Conservation (phyloP, 2,888 invertebrate genomes). For the Myopa testacea region DNA sequence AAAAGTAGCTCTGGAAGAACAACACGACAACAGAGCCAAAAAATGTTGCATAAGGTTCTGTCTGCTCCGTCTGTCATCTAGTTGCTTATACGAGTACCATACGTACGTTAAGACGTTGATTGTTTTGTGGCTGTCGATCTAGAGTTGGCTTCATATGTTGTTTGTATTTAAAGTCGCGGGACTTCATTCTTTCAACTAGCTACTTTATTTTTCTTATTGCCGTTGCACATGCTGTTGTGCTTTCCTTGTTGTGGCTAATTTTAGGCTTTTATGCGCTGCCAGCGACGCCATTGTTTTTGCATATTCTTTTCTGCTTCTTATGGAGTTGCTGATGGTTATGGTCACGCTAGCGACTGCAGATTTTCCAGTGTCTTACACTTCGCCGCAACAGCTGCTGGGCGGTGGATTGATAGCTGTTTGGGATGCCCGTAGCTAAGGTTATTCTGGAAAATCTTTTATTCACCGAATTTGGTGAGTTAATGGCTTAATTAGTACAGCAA, state of each 20-base stretch:
- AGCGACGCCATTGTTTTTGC: constrained; percentile 48
- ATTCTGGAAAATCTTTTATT: no score
- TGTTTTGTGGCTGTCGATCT: constrained; percentile 7
- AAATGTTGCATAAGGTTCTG: constrained; percentile 27
- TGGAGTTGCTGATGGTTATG: constrained; percentile 13
- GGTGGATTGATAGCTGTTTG: not conserved
- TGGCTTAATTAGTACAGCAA: no score
- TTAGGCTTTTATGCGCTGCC: constrained; percentile 58
- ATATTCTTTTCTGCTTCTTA: not conserved
- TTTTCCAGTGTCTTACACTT: not conserved
- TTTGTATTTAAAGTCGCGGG: constrained; percentile 14
- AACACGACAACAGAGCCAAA: not conserved
- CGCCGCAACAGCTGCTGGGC: not conserved
- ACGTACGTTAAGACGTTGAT: constrained; percentile 35
- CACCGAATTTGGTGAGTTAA: no score
- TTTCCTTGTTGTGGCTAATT: constrained; percentile 49
- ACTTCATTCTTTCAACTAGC: not conserved
- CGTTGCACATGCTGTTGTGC: constrained; percentile 40
- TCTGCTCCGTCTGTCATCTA: not conserved
- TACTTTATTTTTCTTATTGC: constrained; percentile 1
- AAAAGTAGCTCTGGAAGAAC: constrained; percentile 20
- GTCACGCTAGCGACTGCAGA: not conserved
- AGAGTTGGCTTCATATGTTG: constrained; percentile 25
- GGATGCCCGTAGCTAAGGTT: not conserved
- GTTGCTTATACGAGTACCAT: not conserved